Evolutionary conservation across 2,113 vertebrate species (phyloP), one percentile per base, ranked within the genome.

Genomic region (Oreochromis aureus): DNA sequence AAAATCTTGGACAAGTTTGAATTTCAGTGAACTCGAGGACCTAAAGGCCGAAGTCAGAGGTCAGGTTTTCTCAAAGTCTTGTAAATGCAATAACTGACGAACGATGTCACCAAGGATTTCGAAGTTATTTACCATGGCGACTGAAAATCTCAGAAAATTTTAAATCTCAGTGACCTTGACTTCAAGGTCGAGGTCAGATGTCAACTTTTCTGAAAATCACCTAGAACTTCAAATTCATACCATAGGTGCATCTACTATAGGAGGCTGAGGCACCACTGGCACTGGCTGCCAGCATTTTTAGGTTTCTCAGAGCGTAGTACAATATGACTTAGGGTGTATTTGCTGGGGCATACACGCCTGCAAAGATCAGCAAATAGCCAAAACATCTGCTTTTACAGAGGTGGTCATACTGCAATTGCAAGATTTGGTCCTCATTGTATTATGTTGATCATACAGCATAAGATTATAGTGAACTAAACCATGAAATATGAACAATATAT

Each of bases 71-170:
- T 63, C 6, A 63, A n/a, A 63, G 59, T 12, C 32, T 63, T 63
- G 10, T 36, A 36, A 11, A 63, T 63, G 16, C 0, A 36, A 11
- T 7, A 66, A 66, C 32, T 66, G 32, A 66, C 12, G 32, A 66
- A 36, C 12, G 2, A 12, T 7, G 18, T 66, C 61, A 36, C 18
- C 61, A 0, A 36, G 32, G 12, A 66, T n/a, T 66, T 36, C 12
- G 1, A 66, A 36, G 7, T 36, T 66, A 1, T 63, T 66, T 19
- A 66, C 18, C 1, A 12, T 7, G 36, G 36, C 0, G 18, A 36
- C 59, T 19, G 0, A 36, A 63, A 63, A n/a, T 36, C 11, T 36
- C 0, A 7, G 59, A 63, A 63, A n/a, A 36, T 36, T n/a, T 66
- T 36, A 7, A 66, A n/a, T 36, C 61, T 66, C 18, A 39, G 61